Evolutionary conservation across 2,113 vertebrate species (phyloP).

Genomic region (Lasiurus cinereus): DNA sequence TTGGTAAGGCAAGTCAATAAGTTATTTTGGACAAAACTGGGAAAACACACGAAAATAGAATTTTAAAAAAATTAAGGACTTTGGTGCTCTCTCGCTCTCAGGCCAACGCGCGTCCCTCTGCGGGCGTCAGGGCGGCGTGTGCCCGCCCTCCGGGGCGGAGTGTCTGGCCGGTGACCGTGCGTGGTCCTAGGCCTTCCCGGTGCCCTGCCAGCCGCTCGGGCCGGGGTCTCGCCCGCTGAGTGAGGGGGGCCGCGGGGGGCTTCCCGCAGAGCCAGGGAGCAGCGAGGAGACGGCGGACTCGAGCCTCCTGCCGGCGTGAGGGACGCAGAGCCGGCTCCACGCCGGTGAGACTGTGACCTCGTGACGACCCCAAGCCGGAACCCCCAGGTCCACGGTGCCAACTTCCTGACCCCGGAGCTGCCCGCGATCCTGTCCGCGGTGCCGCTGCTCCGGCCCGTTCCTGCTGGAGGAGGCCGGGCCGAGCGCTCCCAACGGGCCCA

Average conservation of each 20-base stretch:
- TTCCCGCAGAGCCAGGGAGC: too few relatives aligned
- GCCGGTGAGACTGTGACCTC: fast-evolving
- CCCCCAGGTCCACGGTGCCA: not conserved
- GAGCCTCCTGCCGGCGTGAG: fast-evolving
- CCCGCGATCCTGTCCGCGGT: fast-evolving
- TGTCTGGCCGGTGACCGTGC: too few relatives aligned
- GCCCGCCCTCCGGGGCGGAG: too few relatives aligned
- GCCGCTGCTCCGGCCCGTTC: too few relatives aligned
- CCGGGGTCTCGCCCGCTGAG: too few relatives aligned
- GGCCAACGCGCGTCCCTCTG: fast-evolving
- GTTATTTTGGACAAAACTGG: constrained; percentile 81
- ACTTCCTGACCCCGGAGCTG: fast-evolving
- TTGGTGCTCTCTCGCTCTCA: fast-evolving
- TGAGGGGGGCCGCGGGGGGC: too few relatives aligned
- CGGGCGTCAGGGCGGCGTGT: too few relatives aligned
- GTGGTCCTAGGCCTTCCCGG: too few relatives aligned
- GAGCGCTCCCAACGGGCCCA: too few relatives aligned
- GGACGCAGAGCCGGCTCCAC: not conserved
- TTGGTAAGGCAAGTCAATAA: constrained; percentile 80
- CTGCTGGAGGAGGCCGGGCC: too few relatives aligned
- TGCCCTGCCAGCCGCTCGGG: too few relatives aligned
- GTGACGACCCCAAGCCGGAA: fast-evolving
- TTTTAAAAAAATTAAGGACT: not conserved
- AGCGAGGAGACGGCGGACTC: too few relatives aligned
- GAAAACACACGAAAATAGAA: not conserved